Evolutionary conservation across 1,140 invertebrate genomes (phyloP).

Genomic region (Odontomachus brunneus): DNA sequence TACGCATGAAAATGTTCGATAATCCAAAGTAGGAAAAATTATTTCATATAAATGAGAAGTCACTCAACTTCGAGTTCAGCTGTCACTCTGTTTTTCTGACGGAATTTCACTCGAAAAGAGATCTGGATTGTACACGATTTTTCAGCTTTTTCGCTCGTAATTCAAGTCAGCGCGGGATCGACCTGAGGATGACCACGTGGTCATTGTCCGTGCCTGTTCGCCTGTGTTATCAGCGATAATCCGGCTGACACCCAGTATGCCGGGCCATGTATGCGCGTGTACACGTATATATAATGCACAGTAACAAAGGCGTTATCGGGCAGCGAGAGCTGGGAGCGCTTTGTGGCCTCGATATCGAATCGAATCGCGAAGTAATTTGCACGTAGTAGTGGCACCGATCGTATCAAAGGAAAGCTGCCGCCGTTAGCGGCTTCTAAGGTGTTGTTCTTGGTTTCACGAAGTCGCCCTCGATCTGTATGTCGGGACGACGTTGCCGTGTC

Average conservation of each 20-base stretch:
- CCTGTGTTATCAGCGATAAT: constrained; percentile 7
- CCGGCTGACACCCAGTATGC: not conserved
- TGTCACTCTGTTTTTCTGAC: no score
- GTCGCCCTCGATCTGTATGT: not conserved
- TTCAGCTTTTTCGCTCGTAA: no score
- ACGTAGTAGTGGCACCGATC: constrained; percentile 29
- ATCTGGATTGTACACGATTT: no score
- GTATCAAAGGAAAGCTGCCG: constrained; percentile 27
- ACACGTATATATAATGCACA: constrained; percentile 20
- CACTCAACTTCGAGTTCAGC: no score
- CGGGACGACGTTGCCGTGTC: constrained; percentile 16
- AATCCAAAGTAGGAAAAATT: no score
- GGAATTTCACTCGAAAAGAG: no score
- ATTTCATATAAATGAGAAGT: no score
- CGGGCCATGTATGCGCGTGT: not conserved
- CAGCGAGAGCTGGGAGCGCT: constrained; percentile 16
- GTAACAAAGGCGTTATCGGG: constrained; percentile 35
- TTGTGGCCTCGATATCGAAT: constrained; percentile 23
- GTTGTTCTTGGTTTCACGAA: constrained; percentile 43
- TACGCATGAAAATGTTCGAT: no score
- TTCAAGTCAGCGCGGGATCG: no score
- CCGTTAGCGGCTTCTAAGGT: constrained; percentile 20
- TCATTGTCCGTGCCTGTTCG: no score
- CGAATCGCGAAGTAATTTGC: constrained; percentile 57
- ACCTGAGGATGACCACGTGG: no score